These are phyloP conservation scores for Coenonympha arcania DNA, from an alignment of 2,888 invertebrate species.

Conservation along the genomic window DNA sequence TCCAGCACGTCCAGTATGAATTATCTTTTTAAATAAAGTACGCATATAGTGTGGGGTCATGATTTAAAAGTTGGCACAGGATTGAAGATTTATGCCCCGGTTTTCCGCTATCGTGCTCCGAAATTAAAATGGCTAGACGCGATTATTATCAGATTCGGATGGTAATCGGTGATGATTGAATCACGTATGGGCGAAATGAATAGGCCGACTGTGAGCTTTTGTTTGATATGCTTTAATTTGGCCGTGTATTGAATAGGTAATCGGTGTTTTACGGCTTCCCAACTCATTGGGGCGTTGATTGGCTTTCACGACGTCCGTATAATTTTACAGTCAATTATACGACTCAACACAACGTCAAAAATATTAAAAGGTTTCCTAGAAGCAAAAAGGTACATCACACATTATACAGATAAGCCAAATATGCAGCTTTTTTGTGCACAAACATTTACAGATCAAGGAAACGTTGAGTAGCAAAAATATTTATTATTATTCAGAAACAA, in stretches of 20 bases:
- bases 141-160: conserved; percentile 49
- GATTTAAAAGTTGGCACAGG: conserved; percentile 48
- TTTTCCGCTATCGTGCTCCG: conserved; percentile 46
- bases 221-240: conserved; percentile 33
- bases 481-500: not conserved
- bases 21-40: too few relatives aligned
- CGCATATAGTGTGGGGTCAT: conserved; percentile 37
- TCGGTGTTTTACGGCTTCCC: conserved; percentile 34
- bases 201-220: conserved; percentile 36
- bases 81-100: conserved; percentile 54
- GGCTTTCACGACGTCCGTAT: conserved; percentile 49
- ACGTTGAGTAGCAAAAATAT: too few relatives aligned
- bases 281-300: conserved; percentile 40
- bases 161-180: conserved; percentile 52
- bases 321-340: conserved; percentile 42
- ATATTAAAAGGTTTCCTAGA: not conserved
- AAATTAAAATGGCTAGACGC: conserved; percentile 50
- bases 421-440: too few relatives aligned
- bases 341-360: conserved; percentile 9
- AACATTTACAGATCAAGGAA: too few relatives aligned
- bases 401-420: too few relatives aligned
- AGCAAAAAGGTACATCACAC: not conserved
- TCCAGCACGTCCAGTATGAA: conserved; percentile 23
- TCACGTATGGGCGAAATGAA: conserved; percentile 51
- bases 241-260: conserved; percentile 35